Evolutionary conservation across 2,888 invertebrate species (phyloP), one percentile per base, ranked within the genome.

Genomic region (Xanthostigma xanthostigma): DNA sequence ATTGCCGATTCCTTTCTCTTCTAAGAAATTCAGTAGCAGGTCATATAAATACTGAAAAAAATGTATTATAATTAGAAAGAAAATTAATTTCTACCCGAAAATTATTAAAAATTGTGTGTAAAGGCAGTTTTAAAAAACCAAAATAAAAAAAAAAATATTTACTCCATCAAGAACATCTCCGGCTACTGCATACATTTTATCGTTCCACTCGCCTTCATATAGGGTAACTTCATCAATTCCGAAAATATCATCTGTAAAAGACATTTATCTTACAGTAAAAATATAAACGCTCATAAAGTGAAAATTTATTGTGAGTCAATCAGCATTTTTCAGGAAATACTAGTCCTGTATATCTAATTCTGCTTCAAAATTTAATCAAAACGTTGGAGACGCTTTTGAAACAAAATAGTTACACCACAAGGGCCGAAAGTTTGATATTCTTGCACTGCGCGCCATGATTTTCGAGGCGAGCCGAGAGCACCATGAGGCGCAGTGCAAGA

Each of bases 141-240:
- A 8, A 42, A 43, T 46, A 50, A 39, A 45, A 36, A 41, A 34
- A 44, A 47, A 34, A 45, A 44, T 44, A 72, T 80, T 75, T 72
- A 93, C 93, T 59, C 92, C 94, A 69, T 97, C 97, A 48, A 97
- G 78, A 51, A 95, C 89, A 63, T 93, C 93, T 43, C 95, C 95
- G 50, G 90, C 86, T 8, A 95, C 92, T 4, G 90, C 83, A 59
- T 92, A 91, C 10, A 84, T 79, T 60, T 86, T 86, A 53, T 93
- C 90, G 51, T 81, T 81, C 78, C 85, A 87, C 58, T 91, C 87
- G 13, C 92, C 92, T 55, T 88, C 79, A 64, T 81, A 91, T 51
- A 96, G 75, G 5, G 91, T 84, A 51, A 97, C 75, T 70, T 97
- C 96, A 61, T 95, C 92, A 57, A 97, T 94, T 44, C 89, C 86